Evolutionary conservation across 1,140 invertebrate genomes (phyloP).

Genomic region (Matsumurasca onukii): DNA sequence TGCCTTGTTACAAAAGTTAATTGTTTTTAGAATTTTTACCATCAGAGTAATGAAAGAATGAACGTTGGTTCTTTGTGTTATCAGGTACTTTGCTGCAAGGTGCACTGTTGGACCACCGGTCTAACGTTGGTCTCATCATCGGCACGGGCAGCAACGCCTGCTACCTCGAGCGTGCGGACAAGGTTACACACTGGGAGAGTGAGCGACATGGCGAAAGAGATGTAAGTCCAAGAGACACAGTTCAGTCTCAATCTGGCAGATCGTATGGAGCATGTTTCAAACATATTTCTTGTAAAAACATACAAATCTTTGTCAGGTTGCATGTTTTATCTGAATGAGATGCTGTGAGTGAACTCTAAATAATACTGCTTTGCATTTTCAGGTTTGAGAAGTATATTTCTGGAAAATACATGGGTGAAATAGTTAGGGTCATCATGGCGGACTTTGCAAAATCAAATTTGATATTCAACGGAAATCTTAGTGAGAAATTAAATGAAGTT

Average conservation of each 20-base stretch:
- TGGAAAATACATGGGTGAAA: constrained; percentile 68
- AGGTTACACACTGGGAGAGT: constrained; percentile 61
- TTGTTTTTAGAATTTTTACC: too few relatives aligned
- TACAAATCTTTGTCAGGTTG: too few relatives aligned
- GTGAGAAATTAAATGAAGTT: constrained; percentile 48
- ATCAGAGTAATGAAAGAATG: too few relatives aligned
- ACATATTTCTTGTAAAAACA: too few relatives aligned
- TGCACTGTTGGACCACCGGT: constrained; percentile 54
- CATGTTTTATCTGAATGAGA: too few relatives aligned
- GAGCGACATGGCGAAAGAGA: constrained; percentile 50
- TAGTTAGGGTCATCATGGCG: constrained; percentile 58
- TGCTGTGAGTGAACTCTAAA: too few relatives aligned
- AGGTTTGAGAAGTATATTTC: constrained; percentile 69
- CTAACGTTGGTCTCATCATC: constrained; percentile 59
- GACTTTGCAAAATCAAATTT: constrained; percentile 55
- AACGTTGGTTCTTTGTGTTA: too few relatives aligned
- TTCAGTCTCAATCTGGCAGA: too few relatives aligned
- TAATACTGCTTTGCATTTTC: constrained; percentile 32
- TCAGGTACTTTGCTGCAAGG: constrained; percentile 60
- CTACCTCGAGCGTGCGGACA: constrained; percentile 70
- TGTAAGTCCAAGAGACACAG: constrained; percentile 30
- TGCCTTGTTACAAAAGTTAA: too few relatives aligned
- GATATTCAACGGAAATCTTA: constrained; percentile 54
- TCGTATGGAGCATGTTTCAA: too few relatives aligned
- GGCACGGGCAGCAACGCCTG: constrained; percentile 81